Percentiles rank a stretch among this genome's conserved stretches.
Evolutionary conservation across 2,797 vertebrate species (phyloP).

Genomic region (Distichodus sexfasciatus): DNA sequence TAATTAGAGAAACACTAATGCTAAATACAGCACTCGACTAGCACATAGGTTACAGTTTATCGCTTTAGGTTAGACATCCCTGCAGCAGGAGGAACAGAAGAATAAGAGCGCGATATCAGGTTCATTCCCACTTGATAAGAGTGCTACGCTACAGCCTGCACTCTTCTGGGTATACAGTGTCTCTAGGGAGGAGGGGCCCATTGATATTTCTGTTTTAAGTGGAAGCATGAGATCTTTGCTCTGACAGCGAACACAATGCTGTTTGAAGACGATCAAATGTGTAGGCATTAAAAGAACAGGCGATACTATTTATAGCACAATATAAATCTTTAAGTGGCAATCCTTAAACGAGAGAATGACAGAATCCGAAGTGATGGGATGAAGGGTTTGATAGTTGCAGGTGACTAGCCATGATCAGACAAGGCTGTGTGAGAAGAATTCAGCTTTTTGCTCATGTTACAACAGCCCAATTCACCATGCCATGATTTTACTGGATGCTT

Average conservation of each 20-base stretch:
- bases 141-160: not conserved
- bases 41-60: no score
- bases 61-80: no score
- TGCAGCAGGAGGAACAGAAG: no score
- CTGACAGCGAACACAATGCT: not conserved
- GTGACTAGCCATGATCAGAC: not conserved
- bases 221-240: slow-evolving; percentile 8
- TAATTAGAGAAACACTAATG: no score
- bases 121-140: not conserved
- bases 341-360: not conserved
- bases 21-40: no score
- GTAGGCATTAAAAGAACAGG: not conserved
- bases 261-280: not conserved
- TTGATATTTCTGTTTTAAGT: not conserved
- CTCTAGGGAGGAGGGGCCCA: not conserved
- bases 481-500: slow-evolving; percentile 20
- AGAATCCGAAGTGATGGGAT: not conserved
- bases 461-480: slow-evolving; percentile 14
- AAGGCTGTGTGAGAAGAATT: not conserved
- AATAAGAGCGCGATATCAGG: not conserved
- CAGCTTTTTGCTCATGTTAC: not conserved
- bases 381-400: not conserved
- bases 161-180: not conserved
- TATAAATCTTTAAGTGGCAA: slow-evolving; percentile 2
- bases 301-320: not conserved